These are phyloP conservation scores for Drosophila merina DNA, from an alignment of 2,888 invertebrate genomes.

Conservation along the genomic window DNA sequence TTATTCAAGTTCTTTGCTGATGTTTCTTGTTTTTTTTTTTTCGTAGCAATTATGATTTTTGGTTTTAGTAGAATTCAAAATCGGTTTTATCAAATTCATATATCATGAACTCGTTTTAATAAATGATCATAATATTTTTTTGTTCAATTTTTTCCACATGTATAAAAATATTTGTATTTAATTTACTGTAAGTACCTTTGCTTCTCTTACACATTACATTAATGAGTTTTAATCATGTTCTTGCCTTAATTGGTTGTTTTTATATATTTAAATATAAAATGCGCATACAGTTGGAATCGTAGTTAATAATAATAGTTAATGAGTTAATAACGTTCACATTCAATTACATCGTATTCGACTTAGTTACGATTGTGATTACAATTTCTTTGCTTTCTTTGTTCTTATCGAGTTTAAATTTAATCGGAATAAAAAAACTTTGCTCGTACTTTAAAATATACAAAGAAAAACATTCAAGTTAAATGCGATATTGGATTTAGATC, in stretches of 20 bases:
- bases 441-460: slow-evolving; percentile 32
- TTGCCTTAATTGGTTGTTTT: slow-evolving; percentile 16
- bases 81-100: slow-evolving; percentile 63
- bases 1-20: slow-evolving; percentile 45
- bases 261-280: slow-evolving; percentile 38
- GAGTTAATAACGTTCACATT: slow-evolving; percentile 77
- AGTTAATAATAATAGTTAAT: slow-evolving; percentile 73
- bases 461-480: slow-evolving; percentile 57
- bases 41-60: slow-evolving; percentile 15
- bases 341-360: slow-evolving; percentile 61
- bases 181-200: slow-evolving; percentile 50
- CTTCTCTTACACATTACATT: slow-evolving; percentile 72
- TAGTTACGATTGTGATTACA: slow-evolving; percentile 57
- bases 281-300: slow-evolving; percentile 64
- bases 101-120: slow-evolving; percentile 44
- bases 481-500: slow-evolving; percentile 43
- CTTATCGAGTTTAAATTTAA: slow-evolving; percentile 37
- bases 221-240: slow-evolving; percentile 58
- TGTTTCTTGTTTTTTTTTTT: slow-evolving; percentile 30
- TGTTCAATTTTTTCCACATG: slow-evolving; percentile 51
- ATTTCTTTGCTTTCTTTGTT: slow-evolving; percentile 24
- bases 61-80: slow-evolving; percentile 45
- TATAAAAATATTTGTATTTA: slow-evolving; percentile 72
- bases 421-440: slow-evolving; percentile 49
- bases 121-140: slow-evolving; percentile 25